These are phyloP conservation scores for Leucania comma DNA, from an alignment of 2,888 invertebrate species.

Conservation along the genomic window DNA sequence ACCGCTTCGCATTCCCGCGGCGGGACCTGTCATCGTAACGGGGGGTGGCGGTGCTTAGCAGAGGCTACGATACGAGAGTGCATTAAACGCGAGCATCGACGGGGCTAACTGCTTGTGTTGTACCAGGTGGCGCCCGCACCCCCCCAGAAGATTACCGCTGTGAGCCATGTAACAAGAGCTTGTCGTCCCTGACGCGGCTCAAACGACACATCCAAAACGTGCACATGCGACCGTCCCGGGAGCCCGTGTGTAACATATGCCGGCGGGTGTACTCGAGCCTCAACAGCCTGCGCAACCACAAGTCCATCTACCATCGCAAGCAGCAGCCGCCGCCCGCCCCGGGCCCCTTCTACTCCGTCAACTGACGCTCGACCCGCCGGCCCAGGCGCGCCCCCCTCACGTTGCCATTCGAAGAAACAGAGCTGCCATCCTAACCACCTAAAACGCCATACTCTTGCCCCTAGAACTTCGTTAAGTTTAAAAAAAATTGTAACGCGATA, in stretches of 20 bases:
- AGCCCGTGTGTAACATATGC: slow-evolving; percentile 97
- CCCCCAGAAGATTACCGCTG: slow-evolving; percentile 97
- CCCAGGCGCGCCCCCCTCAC: slow-evolving; percentile 63
- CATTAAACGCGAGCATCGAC: slow-evolving; percentile 89
- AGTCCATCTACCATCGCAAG: slow-evolving; percentile 98
- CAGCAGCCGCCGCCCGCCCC: slow-evolving; percentile 91
- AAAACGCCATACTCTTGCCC: slow-evolving; percentile 89
- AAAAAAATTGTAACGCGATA: slow-evolving; percentile 82
- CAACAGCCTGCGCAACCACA: slow-evolving; percentile 97
- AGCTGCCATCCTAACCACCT: slow-evolving; percentile 89
- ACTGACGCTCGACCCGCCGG: slow-evolving; percentile 81
- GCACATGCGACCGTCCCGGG: slow-evolving; percentile 97
- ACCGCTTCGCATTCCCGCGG: slow-evolving; percentile 84
- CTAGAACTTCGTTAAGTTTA: slow-evolving; percentile 87
- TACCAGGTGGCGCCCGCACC: slow-evolving; percentile 94
- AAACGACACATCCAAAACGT: slow-evolving; percentile 98
- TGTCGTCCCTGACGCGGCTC: slow-evolving; percentile 96
- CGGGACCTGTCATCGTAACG: slow-evolving; percentile 84
- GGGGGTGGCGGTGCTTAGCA: slow-evolving; percentile 90
- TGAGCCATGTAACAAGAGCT: slow-evolving; percentile 97
- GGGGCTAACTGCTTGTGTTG: slow-evolving; percentile 90
- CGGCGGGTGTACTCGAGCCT: slow-evolving; percentile 97
- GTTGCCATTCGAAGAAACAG: slow-evolving; percentile 84
- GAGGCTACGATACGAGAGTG: slow-evolving; percentile 90
- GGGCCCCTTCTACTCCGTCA: slow-evolving; percentile 87